Conservation (phyloP, 2,888 invertebrate genomes). For the Thymelicus sylvestris region DNA sequence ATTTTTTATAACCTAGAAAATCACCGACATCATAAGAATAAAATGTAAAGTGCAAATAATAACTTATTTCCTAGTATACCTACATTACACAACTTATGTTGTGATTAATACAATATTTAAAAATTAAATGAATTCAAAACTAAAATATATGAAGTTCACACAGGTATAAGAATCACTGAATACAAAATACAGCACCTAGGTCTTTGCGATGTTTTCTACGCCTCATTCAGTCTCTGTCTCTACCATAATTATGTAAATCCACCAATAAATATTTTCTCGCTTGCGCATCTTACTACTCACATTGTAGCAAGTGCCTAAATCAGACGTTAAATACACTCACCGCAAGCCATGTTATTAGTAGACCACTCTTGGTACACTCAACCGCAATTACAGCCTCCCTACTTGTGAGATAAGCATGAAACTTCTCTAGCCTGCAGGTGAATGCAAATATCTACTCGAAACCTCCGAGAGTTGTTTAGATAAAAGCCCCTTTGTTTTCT, state of each 20-base stretch:
- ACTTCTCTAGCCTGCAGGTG: conserved; percentile 58
- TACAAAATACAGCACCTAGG: too few relatives aligned
- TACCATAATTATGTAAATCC: too few relatives aligned
- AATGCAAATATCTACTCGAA: conserved; percentile 61
- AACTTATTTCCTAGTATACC: too few relatives aligned
- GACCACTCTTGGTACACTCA: conserved; percentile 53
- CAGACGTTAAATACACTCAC: conserved; percentile 50
- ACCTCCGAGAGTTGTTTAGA: conserved; percentile 47
- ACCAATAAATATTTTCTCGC: background rate
- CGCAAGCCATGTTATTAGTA: conserved; percentile 61
- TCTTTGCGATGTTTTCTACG: too few relatives aligned
- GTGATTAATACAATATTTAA: too few relatives aligned
- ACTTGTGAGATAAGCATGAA: conserved; percentile 56
- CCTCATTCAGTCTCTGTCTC: too few relatives aligned
- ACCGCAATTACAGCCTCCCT: conserved; percentile 66
- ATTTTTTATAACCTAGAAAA: background rate
- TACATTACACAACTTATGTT: too few relatives aligned
- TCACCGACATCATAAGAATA: too few relatives aligned
- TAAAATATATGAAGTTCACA: too few relatives aligned
- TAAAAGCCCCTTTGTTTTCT: conserved; percentile 60
- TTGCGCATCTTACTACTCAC: background rate
- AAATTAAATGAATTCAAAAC: too few relatives aligned
- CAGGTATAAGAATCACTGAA: too few relatives aligned
- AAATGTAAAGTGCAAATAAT: too few relatives aligned
- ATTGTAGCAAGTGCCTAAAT: conserved; percentile 4